A percentile compares a stretch with the other conserved stretches of the same genome.
Conservation (phyloP, 2,113 vertebrate genomes). For the Clinocottus analis region DNA sequence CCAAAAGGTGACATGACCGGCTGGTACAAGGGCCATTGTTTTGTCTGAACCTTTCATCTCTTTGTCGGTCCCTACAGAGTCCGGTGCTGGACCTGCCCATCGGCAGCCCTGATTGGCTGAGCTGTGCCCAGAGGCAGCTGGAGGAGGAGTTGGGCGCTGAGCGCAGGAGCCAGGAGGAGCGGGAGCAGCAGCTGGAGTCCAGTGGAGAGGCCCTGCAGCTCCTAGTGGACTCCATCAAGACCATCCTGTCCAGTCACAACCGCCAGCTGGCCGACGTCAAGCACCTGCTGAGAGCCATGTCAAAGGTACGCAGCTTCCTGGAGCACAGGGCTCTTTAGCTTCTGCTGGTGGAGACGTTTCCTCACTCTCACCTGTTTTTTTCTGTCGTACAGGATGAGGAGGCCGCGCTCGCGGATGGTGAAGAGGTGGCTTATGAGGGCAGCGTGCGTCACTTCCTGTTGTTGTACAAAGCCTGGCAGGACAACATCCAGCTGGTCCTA, state of each 20-base stretch:
- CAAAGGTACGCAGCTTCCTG: conserved; percentile 86
- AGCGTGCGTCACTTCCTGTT: conserved; percentile 96
- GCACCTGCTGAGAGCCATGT: conserved; percentile 96
- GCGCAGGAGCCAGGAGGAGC: conserved; percentile 89
- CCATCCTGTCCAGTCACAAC: conserved; percentile 94
- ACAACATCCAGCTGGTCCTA: conserved; percentile 97
- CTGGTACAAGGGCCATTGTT: too few relatives aligned
- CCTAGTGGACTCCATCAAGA: conserved; percentile 96
- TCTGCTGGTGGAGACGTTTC: too few relatives aligned
- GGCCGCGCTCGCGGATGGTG: conserved; percentile 92
- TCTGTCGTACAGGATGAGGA: conserved; percentile 92
- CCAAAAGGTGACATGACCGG: too few relatives aligned
- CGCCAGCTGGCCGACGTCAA: conserved; percentile 96
- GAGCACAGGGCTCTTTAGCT: too few relatives aligned
- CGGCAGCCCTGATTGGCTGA: conserved; percentile 94
- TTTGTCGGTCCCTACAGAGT: conserved; percentile 77
- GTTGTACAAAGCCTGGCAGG: conserved; percentile 98
- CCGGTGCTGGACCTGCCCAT: conserved; percentile 90
- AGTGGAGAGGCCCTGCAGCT: conserved; percentile 94
- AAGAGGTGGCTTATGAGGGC: conserved; percentile 95
- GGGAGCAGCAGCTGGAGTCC: conserved; percentile 92
- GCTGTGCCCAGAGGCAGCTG: conserved; percentile 91
- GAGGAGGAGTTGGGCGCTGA: conserved; percentile 90
- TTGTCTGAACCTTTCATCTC: too few relatives aligned
- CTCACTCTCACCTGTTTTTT: background rate